Evolutionary conservation across 2,113 vertebrate species (phyloP).

Genomic region (Anolis carolinensis): DNA sequence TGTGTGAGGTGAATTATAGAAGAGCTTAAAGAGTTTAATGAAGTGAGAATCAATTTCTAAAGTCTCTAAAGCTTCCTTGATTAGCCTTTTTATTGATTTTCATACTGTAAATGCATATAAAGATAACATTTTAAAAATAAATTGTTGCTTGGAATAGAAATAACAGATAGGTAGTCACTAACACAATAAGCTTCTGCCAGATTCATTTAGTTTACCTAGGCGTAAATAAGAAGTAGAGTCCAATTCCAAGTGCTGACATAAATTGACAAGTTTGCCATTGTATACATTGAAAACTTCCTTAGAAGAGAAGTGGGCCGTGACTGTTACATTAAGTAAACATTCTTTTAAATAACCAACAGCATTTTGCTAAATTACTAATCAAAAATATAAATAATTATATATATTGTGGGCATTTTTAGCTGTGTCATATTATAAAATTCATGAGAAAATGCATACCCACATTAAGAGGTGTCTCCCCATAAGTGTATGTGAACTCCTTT

Average conservation of each 20-base stretch:
- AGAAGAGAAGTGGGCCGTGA: conserved; percentile 66
- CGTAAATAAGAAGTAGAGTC: conserved; percentile 57
- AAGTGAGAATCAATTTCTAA: conserved; percentile 3
- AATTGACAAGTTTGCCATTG: conserved; percentile 51
- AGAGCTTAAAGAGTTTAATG: not conserved
- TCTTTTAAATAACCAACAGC: conserved; percentile 59
- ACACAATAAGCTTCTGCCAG: conserved; percentile 20
- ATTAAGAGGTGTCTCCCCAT: conserved; percentile 50
- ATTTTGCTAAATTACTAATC: conserved; percentile 58
- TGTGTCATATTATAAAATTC: conserved; percentile 57
- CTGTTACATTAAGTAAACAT: conserved; percentile 68
- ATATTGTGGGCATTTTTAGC: conserved; percentile 45
- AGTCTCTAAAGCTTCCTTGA: not conserved
- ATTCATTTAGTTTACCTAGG: conserved; percentile 43
- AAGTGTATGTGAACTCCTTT: conserved; percentile 47
- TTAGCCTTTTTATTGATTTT: conserved; percentile 2
- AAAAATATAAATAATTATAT: conserved; percentile 63
- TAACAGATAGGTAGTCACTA: conserved; percentile 22
- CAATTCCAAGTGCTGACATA: conserved; percentile 59
- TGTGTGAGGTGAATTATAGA: not conserved
- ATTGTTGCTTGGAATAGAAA: conserved; percentile 22
- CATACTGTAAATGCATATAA: conserved; percentile 7
- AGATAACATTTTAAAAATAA: not conserved
- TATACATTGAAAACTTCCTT: conserved; percentile 59
- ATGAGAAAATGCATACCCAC: conserved; percentile 59